These are phyloP conservation scores for Phaetusa simplex DNA, from an alignment of 2,113 vertebrate species.

Conservation along the genomic window DNA sequence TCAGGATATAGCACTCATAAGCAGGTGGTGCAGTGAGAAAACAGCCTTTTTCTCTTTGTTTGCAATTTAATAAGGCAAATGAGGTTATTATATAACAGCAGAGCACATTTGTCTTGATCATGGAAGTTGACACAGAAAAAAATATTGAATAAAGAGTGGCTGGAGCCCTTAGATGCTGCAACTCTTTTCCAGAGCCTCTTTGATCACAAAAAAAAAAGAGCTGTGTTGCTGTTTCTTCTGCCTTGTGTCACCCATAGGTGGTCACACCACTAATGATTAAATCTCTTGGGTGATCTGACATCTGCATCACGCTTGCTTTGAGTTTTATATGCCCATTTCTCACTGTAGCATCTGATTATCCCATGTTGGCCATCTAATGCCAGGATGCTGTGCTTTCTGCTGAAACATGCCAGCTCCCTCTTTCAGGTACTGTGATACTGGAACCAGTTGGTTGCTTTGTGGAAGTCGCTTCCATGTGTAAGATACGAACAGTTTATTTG, in stretches of 20 bases:
- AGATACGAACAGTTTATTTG: background rate
- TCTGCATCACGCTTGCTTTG: background rate
- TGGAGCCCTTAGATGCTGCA: background rate
- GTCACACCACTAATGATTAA: background rate
- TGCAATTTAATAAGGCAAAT: constrained; percentile 6
- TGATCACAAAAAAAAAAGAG: background rate
- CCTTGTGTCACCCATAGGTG: background rate
- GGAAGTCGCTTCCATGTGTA: background rate
- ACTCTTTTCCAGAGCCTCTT: background rate
- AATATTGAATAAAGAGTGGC: background rate
- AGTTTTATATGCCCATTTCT: background rate
- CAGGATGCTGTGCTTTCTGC: background rate
- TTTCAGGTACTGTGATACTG: background rate
- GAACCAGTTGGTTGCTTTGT: background rate
- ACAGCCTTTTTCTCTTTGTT: background rate
- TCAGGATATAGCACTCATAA: background rate
- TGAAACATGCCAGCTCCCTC: background rate
- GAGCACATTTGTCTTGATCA: background rate
- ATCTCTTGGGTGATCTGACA: background rate
- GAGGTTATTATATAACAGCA: constrained; percentile 12
- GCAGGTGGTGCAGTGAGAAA: background rate
- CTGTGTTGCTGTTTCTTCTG: background rate
- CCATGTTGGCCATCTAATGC: background rate
- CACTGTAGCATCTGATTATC: background rate
- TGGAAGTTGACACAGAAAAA: background rate